These are phyloP conservation scores for Theonella swinhoei DNA, from an alignment of 37 sponge, comb jelly and placozoan genomes.

Conservation along the genomic window DNA sequence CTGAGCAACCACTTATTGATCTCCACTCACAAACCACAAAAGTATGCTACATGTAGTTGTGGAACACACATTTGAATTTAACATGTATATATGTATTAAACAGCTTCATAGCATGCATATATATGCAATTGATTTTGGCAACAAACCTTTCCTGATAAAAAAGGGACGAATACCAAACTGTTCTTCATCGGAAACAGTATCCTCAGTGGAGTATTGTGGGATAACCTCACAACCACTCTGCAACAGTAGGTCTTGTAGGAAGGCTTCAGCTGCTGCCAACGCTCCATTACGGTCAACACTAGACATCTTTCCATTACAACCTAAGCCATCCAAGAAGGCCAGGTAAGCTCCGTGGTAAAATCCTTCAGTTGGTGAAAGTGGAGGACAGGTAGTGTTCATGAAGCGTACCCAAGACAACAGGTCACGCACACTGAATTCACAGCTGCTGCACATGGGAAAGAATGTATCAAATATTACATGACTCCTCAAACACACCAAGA, in stretches of 20 bases:
- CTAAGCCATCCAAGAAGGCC: conserved; percentile 85
- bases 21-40: too few relatives aligned
- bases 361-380: conserved; percentile 29
- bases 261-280: not conserved
- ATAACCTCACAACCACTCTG: not conserved
- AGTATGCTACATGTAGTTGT: too few relatives aligned
- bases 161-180: conserved; percentile 79
- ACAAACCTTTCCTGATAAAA: conserved; percentile 61
- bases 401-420: conserved; percentile 88
- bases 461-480: too few relatives aligned
- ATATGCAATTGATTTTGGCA: not conserved
- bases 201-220: not conserved
- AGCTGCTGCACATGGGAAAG: conserved; percentile 41
- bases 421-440: conserved; percentile 76
- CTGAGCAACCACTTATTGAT: too few relatives aligned
- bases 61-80: too few relatives aligned
- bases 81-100: not conserved
- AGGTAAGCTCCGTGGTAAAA: conserved; percentile 93
- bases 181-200: not conserved
- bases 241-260: not conserved
- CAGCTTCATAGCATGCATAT: not conserved
- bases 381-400: conserved; percentile 58
- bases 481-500: too few relatives aligned
- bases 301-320: conserved; percentile 12
- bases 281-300: too few relatives aligned